Evolutionary conservation across 2,888 invertebrate species (phyloP), one percentile per base, ranked within the genome.

Genomic region (Liposcelis brunnea): DNA sequence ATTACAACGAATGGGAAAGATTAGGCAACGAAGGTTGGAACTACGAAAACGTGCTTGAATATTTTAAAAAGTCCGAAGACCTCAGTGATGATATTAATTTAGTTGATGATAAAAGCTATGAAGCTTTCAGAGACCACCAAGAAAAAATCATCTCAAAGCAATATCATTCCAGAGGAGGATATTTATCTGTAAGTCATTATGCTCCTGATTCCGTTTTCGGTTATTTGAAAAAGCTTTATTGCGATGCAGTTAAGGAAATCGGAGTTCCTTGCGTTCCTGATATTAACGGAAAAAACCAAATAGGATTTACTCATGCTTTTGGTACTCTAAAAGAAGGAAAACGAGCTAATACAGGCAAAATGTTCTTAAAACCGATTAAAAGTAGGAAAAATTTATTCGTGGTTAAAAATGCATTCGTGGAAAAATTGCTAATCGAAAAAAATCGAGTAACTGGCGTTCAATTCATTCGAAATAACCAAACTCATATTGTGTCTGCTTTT

Each of bases 1-100:
- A 64, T 48, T 66, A 59, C 45, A 58, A 62, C 48, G 44, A 52
- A 2, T 66, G 66, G 66, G 60, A 58, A 1, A 50, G 47, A 2
- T 49, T 55, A 8, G 64, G 54, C 2, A 52, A 52, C 45, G 35
- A 32, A 8, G 68, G 67, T 6, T 69, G 69, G 69, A 56, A 58
- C 16, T 61, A 55, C 52, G 53, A 54, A 14, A 53, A 55, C 12
- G 51, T 59, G 7, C 52, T 60, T 11, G 55, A 55, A 14, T 59
- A 58, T 49, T 69, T 69, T 50, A 52, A 52, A 42, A 56, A 56
- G 44, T 52, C 55, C 1, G 58, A 58, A 49, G 52, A 57, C 56
- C 51, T 59, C 59, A 34, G 32, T 7, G n/a, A n/a, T n/a, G n/a
- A n/a, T n/a, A n/a, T n/a, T n/a, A 36, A 15, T 2, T 44, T 12